A percentile compares a stretch with the other conserved stretches of the same genome.
Evolutionary conservation across 2,797 vertebrate genomes (phyloP).

Genomic region (Sitta carolinensis): DNA sequence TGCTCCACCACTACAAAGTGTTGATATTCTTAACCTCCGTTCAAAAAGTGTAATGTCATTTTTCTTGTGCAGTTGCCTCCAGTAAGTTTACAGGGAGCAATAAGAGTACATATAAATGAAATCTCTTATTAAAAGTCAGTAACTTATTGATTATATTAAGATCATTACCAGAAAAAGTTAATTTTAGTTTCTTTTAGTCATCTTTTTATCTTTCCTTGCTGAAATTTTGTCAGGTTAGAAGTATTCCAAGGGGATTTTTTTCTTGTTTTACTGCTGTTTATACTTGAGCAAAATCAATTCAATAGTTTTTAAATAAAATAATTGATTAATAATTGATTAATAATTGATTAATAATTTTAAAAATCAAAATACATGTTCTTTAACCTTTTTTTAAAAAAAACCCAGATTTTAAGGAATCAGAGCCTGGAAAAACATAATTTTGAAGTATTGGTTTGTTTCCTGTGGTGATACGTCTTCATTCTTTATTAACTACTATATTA

Average conservation of each 20-base stretch:
- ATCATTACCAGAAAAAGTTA: not conserved
- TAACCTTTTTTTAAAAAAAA: not conserved
- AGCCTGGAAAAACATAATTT: not conserved
- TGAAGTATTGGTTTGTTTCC: not conserved
- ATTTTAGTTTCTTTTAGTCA: not conserved
- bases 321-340: too few relatives aligned
- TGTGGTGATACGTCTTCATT: not conserved
- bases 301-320: not conserved
- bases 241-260: not conserved
- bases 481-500: not conserved
- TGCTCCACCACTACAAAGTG: not conserved
- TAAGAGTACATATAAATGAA: not conserved
- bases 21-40: not conserved
- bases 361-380: not conserved
- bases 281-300: not conserved
- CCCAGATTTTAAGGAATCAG: not conserved
- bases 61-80: not conserved
- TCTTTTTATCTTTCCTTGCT: not conserved
- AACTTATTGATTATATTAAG: constrained; percentile 1
- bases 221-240: not conserved
- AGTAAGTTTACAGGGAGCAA: not conserved
- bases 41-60: constrained; percentile 1
- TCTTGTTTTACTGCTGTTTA: not conserved
- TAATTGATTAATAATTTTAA: not conserved
- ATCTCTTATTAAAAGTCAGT: not conserved